A percentile compares a stretch with the other conserved stretches of the same genome.
phyloP scores from a whole-genome alignment of 2,888 invertebrate genomes.

The Diarsia mendica region DNA sequence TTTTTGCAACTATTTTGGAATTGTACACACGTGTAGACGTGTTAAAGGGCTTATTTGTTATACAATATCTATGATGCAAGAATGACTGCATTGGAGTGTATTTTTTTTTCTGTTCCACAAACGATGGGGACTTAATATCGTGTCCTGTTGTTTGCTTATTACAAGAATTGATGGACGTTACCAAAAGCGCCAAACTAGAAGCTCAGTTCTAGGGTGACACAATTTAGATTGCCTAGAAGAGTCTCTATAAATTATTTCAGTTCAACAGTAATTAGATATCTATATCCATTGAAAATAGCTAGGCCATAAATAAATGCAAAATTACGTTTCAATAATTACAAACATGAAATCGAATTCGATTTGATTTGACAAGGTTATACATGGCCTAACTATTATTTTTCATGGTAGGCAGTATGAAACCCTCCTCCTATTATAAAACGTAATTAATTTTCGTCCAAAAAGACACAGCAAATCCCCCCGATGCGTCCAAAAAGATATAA shows the following conservation, averaged over 20 bases:
- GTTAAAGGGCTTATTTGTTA: neutral
- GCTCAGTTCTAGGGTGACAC: too few relatives aligned
- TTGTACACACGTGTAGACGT: neutral
- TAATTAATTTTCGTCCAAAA: neutral
- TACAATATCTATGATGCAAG: neutral
- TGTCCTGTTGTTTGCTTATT: too few relatives aligned
- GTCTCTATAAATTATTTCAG: neutral
- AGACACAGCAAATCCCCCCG: neutral
- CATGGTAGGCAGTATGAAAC: neutral
- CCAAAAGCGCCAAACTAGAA: too few relatives aligned
- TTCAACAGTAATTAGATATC: neutral
- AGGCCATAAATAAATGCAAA: too few relatives aligned
- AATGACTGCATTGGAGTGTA: too few relatives aligned
- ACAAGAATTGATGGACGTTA: too few relatives aligned
- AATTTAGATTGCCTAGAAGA: too few relatives aligned
- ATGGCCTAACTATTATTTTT: too few relatives aligned
- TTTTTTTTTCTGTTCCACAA: too few relatives aligned
- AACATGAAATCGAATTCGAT: too few relatives aligned
- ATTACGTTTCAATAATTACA: neutral
- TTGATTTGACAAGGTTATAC: too few relatives aligned
- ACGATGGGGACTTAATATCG: too few relatives aligned
- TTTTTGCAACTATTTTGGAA: neutral
- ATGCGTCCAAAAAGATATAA: constrained; percentile 47
- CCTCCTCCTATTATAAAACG: neutral
- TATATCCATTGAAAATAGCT: neutral